Evolutionary conservation across 1,140 invertebrate genomes (phyloP), one percentile per base, ranked within the genome.

Genomic region (Drosophila navojoa): DNA sequence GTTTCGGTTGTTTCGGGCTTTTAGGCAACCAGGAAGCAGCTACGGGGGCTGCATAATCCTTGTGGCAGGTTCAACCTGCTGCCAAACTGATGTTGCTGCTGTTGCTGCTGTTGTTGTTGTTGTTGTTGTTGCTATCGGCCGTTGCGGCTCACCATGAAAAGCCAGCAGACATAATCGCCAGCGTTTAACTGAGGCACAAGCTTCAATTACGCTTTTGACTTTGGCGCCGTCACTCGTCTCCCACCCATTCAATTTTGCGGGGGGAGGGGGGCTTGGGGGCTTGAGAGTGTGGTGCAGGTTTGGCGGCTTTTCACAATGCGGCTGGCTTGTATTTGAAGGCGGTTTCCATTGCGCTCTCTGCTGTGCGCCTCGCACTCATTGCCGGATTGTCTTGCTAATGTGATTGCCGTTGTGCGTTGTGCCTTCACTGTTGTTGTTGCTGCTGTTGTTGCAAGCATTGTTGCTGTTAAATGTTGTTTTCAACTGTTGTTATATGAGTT

Each of bases 161-260:
- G 47, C 82, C 86, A 81, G 58, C 63, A 80, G 84, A 82, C 84
- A 87, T 87, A 87, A 87, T 87, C 82, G 77, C 72, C 57, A 71
- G 76, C 82, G 67, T 89, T 87, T 87, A 87, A 64, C 84, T 84
- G 73, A 60, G 76, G 79, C 82, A 77, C 60, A 68, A 70, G 79
- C 82, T 89, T 87, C 84, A 89, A 87, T 89, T 87, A 89, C 79
- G 71, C 76, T 79, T 84, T 79, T 79, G 76, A 76, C 76, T 79
- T 79, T 79, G 73, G 67, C 60, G 19, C 49, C 70, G 47, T 38
- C 52, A 54, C 49, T 47, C 60, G 57, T 40, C 55, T 52, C 15
- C 9, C 4, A 15, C 2, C 42, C 5, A 9, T 32, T 32, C 1
- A 22, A 22, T 22, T 22, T n/a, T n/a, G n/a, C n/a, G n/a, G n/a